Base-by-base conservation (phyloP, 2,888 invertebrate species). In the Phalera bucephala region DNA sequence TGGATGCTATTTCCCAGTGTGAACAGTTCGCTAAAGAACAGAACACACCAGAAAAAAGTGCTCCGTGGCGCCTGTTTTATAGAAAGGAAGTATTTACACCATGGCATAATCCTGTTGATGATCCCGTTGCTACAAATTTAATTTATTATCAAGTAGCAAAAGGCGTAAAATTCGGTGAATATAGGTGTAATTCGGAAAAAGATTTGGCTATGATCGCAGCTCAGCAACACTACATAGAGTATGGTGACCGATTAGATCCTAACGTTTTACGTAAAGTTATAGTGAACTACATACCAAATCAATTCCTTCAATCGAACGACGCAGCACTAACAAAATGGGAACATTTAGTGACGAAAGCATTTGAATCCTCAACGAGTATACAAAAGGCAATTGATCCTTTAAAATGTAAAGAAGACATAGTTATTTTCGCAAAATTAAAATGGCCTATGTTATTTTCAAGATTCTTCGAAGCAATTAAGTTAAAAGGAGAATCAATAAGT, bases 1-100 rank as follows among this genome's bases (percentile, higher is more conserved):
- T 98, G 94, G 98, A 99, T 81, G 98, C 98, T 0, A 95, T 99
- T 63, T 97, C 97, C 0, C 97, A 97, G 75, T 98, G 98, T 77
- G 98, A 99, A 75, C 98, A 98, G 73, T 97, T 96, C 75, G 95
- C 97, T 14, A 97, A 95, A 80, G 97, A 97, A 77, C 95, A 96
- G 72, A 96, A 97, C 0, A 93, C 94, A 1, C 93, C 94, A 36
- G 97, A 97, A 73, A 91, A 95, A 55, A 94, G 93, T 64, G 96
- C 96, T 2, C 95, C 96, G 0, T 99, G 98, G 98, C 92, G 95
- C 55, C 78, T 97, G 30, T 96, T 95, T 79, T 94, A 95, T 73
- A 91, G 96, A 32, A 95, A 95, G 86, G 98, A 98, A 90, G 95
- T 98, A 38, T 97, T 97, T 76, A 91, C 94, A 12, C 96, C 97